Percentiles rank a stretch among this genome's conserved stretches.
These are phyloP conservation scores for Pantherophis vulpinus DNA, from an alignment of 2,797 vertebrate genomes.

Conservation along the genomic window DNA sequence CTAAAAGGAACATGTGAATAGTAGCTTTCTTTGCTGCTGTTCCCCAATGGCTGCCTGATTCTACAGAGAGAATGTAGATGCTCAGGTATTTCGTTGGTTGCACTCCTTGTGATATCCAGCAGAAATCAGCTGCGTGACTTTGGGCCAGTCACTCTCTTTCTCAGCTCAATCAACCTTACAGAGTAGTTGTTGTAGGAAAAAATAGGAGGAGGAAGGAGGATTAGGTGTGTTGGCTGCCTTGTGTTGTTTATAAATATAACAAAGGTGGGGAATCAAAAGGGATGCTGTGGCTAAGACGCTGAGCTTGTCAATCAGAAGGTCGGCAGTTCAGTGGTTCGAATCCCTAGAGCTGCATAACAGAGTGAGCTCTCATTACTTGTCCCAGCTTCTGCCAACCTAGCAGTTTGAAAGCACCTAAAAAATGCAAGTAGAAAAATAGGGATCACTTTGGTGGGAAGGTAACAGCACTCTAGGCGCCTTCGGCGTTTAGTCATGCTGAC, in stretches of 20 bases:
- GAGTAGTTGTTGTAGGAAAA: background rate
- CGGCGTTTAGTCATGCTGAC: no score
- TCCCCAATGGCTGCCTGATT: no score
- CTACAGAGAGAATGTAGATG: background rate
- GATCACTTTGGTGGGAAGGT: no score
- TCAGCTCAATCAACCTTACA: background rate
- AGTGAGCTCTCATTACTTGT: no score
- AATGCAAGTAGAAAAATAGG: no score
- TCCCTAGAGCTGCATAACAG: no score
- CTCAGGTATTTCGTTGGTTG: background rate
- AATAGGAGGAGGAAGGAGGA: background rate
- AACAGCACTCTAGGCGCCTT: no score
- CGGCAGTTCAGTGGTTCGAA: no score
- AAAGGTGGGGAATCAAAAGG: background rate
- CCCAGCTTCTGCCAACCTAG: no score
- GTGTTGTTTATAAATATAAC: background rate
- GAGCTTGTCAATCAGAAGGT: no score
- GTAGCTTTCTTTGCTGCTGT: background rate
- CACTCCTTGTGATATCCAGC: background rate
- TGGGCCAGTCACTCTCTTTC: background rate
- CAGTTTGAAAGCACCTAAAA: no score
- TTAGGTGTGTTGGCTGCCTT: background rate
- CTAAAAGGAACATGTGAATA: background rate
- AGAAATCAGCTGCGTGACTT: background rate
- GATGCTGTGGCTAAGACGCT: no score